A percentile compares a stretch with the other conserved stretches of the same genome.
These are phyloP conservation scores for Clepsis dumicolana DNA, from an alignment of 2,888 invertebrate genomes.

Conservation along the genomic window DNA sequence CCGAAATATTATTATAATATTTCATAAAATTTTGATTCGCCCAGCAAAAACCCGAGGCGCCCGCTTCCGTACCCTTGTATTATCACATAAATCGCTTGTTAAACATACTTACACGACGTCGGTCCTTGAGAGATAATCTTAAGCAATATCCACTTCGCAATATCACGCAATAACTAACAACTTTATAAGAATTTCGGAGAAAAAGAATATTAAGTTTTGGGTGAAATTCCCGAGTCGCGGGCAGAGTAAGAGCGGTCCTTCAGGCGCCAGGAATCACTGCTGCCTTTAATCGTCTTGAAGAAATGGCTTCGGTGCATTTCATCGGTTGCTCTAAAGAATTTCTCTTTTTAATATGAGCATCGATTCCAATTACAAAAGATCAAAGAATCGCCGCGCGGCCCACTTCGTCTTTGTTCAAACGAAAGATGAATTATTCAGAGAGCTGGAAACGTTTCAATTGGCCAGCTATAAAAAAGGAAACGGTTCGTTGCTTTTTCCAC, in stretches of 20 bases:
- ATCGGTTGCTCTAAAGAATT: slow-evolving; percentile 79
- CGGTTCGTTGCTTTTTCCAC: slow-evolving; percentile 85
- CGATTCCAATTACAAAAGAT: slow-evolving; percentile 87
- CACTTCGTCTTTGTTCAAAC: slow-evolving; percentile 86
- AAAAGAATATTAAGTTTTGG: slow-evolving; percentile 11
- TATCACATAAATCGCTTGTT: slow-evolving; percentile 41
- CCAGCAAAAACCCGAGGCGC: slow-evolving; percentile 12
- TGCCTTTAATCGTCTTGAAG: slow-evolving; percentile 77
- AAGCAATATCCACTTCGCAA: slow-evolving; percentile 34
- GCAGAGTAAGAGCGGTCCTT: slow-evolving; percentile 49
- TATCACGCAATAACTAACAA: slow-evolving; percentile 16
- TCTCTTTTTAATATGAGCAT: slow-evolving; percentile 86
- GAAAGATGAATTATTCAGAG: slow-evolving; percentile 86
- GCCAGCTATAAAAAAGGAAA: slow-evolving; percentile 85
- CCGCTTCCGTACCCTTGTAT: slow-evolving; percentile 25
- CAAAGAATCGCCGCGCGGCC: slow-evolving; percentile 86
- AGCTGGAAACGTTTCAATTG: slow-evolving; percentile 87
- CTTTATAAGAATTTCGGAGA: slow-evolving; percentile 10
- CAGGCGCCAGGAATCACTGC: slow-evolving; percentile 69
- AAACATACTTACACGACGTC: slow-evolving; percentile 40
- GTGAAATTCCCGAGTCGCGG: slow-evolving; percentile 5
- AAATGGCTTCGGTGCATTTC: slow-evolving; percentile 84
- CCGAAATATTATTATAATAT: slow-evolving; percentile 15
- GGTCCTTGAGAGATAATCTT: slow-evolving; percentile 38
- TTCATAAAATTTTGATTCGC: slow-evolving; percentile 16